Base-by-base conservation (phyloP, 2,113 vertebrate genomes). In the Pungitius pungitius region DNA sequence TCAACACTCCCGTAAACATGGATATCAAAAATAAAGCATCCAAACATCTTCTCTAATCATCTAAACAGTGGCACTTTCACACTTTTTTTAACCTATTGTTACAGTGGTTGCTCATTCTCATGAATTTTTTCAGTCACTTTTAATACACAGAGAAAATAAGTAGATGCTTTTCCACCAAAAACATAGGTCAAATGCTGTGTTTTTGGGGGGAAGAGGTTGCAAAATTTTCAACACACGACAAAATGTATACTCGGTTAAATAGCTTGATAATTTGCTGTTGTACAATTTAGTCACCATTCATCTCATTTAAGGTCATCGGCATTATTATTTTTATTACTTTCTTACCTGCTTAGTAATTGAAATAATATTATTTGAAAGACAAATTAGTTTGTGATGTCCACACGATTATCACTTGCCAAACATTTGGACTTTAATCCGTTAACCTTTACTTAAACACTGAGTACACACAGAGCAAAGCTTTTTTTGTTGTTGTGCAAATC, bases 101-200 rank as follows among this genome's bases (percentile, higher is more conserved):
- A 52, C 20, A 5, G 20, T 9, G 4, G 77, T 70, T 63, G 14
- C 45, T 45, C 60, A 49, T 30, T 35, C 24, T 51, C 18, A 22
- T 56, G 0, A 67, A 39, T 1, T 75, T 35, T 83, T 83, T 69
- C 68, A 64, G 52, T 63, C 60, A 65, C 62, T 72, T 73, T 84
- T 75, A 82, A 0, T 10, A 17, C 43, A 74, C 13, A 73, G 13
- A 35, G 33, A 65, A 4, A 39, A 24, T 63, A 47, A 13, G 33
- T 18, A 17, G 39, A 56, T 20, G 14, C 2, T 76, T 73, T 55
- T 56, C 4, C 42, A 72, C 17, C 20, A 59, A 42, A 18, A 78
- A 75, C 51, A 14, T 37, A 66, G 73, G 52, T 78, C 49, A 73
- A 63, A 18, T 72, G n/a, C 26, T 76, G 6, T 61, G 13, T 75